These are phyloP conservation scores for Perodicticus potto DNA, from an alignment of 2,797 vertebrate species.

Conservation along the genomic window DNA sequence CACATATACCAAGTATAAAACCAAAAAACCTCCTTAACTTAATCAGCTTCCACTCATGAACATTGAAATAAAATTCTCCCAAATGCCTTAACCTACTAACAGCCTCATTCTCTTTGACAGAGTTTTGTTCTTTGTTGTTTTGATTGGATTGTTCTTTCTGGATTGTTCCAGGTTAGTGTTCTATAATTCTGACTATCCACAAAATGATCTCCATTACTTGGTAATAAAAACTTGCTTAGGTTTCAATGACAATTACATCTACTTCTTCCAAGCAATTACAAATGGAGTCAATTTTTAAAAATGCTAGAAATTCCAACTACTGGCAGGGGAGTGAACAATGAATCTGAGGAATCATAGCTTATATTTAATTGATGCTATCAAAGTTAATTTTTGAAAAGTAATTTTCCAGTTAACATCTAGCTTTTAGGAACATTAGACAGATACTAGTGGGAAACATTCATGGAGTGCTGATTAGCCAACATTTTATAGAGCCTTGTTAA, in stretches of 20 bases:
- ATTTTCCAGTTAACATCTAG: not conserved
- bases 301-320: not conserved
- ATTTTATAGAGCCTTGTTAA: not conserved
- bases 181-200: not conserved
- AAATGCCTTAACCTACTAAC: no score
- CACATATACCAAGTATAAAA: no score
- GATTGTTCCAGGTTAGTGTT: no score
- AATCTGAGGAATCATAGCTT: not conserved
- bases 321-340: no score
- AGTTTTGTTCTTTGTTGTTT: no score
- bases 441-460: not conserved
- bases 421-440: not conserved
- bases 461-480: not conserved
- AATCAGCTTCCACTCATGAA: no score
- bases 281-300: not conserved
- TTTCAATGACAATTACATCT: not conserved
- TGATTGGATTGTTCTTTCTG: no score
- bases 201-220: not conserved
- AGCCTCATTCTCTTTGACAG: no score
- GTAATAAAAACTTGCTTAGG: not conserved
- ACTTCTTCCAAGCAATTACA: not conserved
- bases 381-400: not conserved
- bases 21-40: no score
- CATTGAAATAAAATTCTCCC: no score
- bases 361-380: not conserved